Evolutionary conservation across 2,797 vertebrate genomes (phyloP).

Genomic region (Kryptopterus vitreolus): DNA sequence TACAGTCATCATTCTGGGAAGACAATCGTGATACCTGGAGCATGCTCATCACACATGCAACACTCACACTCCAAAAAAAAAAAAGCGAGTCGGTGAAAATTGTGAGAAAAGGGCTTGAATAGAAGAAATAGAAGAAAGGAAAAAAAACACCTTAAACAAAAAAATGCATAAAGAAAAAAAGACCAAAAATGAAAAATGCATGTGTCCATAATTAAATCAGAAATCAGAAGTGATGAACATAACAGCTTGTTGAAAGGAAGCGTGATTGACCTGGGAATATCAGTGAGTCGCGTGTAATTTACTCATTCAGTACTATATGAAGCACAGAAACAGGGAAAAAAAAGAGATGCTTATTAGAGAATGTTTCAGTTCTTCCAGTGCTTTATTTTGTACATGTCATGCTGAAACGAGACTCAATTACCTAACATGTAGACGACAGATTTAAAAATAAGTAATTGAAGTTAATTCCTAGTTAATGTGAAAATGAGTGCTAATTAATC

Average conservation of each 20-base stretch:
- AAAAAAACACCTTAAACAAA: no score
- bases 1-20: not conserved
- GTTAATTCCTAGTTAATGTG: not conserved
- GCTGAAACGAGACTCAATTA: not conserved
- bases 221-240: not conserved
- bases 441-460: not conserved
- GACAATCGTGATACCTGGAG: not conserved
- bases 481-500: not conserved
- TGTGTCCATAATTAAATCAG: not conserved
- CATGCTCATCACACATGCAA: not conserved
- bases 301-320: not conserved
- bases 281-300: not conserved
- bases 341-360: not conserved
- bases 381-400: not conserved
- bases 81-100: not conserved
- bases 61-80: not conserved
- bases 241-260: not conserved
- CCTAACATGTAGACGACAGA: not conserved
- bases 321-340: not conserved
- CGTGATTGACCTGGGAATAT: not conserved
- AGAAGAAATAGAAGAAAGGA: no score
- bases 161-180: not conserved
- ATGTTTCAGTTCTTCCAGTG: not conserved
- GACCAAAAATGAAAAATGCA: not conserved
- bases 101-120: no score